Base-by-base conservation (phyloP, 2,113 vertebrate species). In the Osmerus eperlanus region DNA sequence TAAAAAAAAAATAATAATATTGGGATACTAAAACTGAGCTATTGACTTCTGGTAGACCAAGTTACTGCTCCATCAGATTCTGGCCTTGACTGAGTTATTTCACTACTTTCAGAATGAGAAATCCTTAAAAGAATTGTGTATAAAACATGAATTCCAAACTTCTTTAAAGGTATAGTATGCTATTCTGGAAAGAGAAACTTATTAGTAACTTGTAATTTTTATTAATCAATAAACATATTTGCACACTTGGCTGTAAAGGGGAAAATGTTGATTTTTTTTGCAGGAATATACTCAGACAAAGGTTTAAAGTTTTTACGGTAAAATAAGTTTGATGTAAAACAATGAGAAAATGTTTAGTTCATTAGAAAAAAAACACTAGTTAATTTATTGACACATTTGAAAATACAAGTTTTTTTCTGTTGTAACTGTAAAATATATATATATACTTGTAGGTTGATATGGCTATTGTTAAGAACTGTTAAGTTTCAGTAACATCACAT, bases 331-430 rank as follows among this genome's bases (percentile, higher is more conserved):
- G 1, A 36, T 36, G 32, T 36, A 36, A 36, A 36, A 36, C 32
- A 11, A 47, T 11, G 41, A 47, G 41, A 47, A 47, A 9, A 47
- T 9, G 41, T 47, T 47, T 11, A 11, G 41, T 47, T 47, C 41
- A 2, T 47, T 12, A 65, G 21, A 41, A 2, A 69, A 87, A 89
- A 89, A 90, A 85, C 81, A 82, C 76, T 21, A 73, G 68, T 87
- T 78, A 76, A 64, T 88, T 92, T 91, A 91, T 90, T 82, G 71
- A 86, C 81, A 60, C 65, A 83, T 82, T 62, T 87, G 86, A 91
- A 92, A 92, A 91, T 90, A 91, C 80, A 87, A 66, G 23, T 9
- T 82, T 83, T 68, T 84, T 68, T 85, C 74, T 81, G 82, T 78
- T 83, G 41, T 47, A 69, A 78, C 82, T 84, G 83, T 86, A 89